A percentile compares a stretch with the other conserved stretches of the same genome.
Evolutionary conservation across 1,140 invertebrate genomes (phyloP).

Genomic region (Steinernema feltiae): DNA sequence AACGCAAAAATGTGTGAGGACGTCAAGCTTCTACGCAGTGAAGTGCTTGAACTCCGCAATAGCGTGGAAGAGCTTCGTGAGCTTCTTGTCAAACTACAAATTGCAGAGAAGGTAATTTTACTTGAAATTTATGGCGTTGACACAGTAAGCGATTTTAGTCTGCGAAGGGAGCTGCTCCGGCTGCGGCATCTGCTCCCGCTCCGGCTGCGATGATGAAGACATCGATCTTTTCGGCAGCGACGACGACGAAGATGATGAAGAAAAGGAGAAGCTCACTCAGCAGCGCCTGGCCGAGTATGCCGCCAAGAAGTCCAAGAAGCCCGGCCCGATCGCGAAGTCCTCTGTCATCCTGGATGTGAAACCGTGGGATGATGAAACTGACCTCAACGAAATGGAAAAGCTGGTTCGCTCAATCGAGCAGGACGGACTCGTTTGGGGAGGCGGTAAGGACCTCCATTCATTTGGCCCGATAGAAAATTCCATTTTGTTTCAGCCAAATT

Average conservation of each 20-base stretch:
- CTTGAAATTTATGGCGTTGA: neutral
- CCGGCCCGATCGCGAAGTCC: constrained; percentile 84
- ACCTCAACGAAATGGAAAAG: constrained; percentile 60
- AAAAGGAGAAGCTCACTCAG: constrained; percentile 72
- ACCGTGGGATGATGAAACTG: constrained; percentile 63
- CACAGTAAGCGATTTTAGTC: neutral
- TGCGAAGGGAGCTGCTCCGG: neutral
- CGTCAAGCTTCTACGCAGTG: constrained; percentile 18
- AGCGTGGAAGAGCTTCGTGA: constrained; percentile 23
- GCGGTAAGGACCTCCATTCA: too few species aligned
- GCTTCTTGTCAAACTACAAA: constrained; percentile 19
- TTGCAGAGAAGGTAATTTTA: constrained; percentile 15
- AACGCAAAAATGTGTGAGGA: constrained; percentile 20
- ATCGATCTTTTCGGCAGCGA: constrained; percentile 87
- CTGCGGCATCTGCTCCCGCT: neutral
- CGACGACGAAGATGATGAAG: constrained; percentile 63
- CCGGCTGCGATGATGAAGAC: constrained; percentile 69
- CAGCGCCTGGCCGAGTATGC: constrained; percentile 78
- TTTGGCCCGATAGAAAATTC: neutral
- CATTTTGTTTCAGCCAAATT: constrained; percentile 1
- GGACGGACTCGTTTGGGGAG: constrained; percentile 62
- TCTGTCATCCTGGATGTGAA: constrained; percentile 80
- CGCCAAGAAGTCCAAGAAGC: constrained; percentile 85
- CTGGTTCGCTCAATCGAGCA: constrained; percentile 52
- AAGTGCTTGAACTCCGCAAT: constrained; percentile 25